Base-by-base conservation (phyloP, 2,797 vertebrate species). In the Naso thynnoides region DNA sequence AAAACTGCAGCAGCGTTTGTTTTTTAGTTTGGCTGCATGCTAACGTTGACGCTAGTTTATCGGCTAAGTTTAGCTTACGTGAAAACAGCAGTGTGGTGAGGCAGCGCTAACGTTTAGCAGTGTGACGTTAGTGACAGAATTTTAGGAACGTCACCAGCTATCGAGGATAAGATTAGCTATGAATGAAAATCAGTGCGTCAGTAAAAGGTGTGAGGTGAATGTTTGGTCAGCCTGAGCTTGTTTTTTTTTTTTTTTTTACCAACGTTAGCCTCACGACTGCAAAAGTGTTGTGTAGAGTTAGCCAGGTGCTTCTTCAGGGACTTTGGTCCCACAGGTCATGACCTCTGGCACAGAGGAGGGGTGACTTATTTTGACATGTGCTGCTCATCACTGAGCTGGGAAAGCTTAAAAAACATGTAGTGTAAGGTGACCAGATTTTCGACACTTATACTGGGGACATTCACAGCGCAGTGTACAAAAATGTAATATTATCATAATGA, bases 341-440 rank as follows among this genome's bases (percentile, higher is more conserved):
- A 83, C 79, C 82, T 48, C 56, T 72, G 68, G 29, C 50, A 36
- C 47, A 56, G 27, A 64, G 65, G 60, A 76, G 76, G 70, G 73
- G 56, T 27, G 41, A 5, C 36, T 69, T 78, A 57, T 80, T 80
- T 77, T 86, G 83, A 85, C 83, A 86, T 69, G 81, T 66, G 82
- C 48, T 55, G 69, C 57, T 77, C 74, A 78, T 47, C 60, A 48
- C 16, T 5, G 42, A 39, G 72, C 11, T 36, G 9, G 33, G 3
- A 36, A 8, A 36, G 33, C n/a, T n/a, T n/a, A n/a, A n/a, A n/a
- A n/a, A n/a, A n/a, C n/a, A n/a, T 36, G 6, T 10, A 36, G 33
- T 36, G 33, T 36, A n/a, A n/a, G n/a, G n/a, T n/a, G n/a, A n/a
- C n/a, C n/a, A n/a, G n/a, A n/a, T n/a, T n/a, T n/a, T n/a, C n/a